These are phyloP conservation scores for Pharmacophagus antenor DNA, from an alignment of 2,888 invertebrate genomes.

Conservation along the genomic window DNA sequence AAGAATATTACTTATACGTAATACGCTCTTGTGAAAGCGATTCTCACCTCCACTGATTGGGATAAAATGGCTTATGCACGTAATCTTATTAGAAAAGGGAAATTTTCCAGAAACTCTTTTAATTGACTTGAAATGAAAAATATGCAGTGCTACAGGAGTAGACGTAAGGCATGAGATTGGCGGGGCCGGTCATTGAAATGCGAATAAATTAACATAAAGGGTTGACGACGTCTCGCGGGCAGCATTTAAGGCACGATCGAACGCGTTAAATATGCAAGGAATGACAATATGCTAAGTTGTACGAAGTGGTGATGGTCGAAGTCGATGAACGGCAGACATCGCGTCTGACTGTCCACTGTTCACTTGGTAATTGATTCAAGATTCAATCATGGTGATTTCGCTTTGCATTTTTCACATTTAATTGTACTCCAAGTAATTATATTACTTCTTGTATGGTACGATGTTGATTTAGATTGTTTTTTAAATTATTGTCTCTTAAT, in stretches of 20 bases:
- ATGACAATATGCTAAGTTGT: slow-evolving; percentile 50
- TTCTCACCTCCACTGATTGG: neutral
- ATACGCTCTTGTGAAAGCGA: neutral
- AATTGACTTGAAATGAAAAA: slow-evolving; percentile 25
- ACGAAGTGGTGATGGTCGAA: slow-evolving; percentile 43
- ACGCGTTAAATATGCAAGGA: slow-evolving; percentile 64
- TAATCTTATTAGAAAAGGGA: neutral
- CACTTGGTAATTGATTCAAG: slow-evolving; percentile 30
- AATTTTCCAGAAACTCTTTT: slow-evolving; percentile 14
- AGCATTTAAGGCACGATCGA: slow-evolving; percentile 52
- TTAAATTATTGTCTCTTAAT: too few relatives aligned
- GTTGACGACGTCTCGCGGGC: slow-evolving; percentile 48
- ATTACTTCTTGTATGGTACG: neutral
- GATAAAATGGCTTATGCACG: neutral
- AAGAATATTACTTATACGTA: neutral
- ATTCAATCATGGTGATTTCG: slow-evolving; percentile 9
- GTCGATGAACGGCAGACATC: slow-evolving; percentile 30
- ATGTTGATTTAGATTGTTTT: too few relatives aligned
- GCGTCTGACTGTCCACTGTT: slow-evolving; percentile 23
- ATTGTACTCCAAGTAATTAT: neutral
- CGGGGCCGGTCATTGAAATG: slow-evolving; percentile 67
- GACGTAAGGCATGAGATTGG: slow-evolving; percentile 62
- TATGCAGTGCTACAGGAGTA: slow-evolving; percentile 32
- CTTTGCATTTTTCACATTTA: slow-evolving; percentile 8
- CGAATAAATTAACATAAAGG: slow-evolving; percentile 73